phyloP scores from a whole-genome alignment of 1,140 invertebrate genomes.

The honey bee (Apis mellifera) region DNA sequence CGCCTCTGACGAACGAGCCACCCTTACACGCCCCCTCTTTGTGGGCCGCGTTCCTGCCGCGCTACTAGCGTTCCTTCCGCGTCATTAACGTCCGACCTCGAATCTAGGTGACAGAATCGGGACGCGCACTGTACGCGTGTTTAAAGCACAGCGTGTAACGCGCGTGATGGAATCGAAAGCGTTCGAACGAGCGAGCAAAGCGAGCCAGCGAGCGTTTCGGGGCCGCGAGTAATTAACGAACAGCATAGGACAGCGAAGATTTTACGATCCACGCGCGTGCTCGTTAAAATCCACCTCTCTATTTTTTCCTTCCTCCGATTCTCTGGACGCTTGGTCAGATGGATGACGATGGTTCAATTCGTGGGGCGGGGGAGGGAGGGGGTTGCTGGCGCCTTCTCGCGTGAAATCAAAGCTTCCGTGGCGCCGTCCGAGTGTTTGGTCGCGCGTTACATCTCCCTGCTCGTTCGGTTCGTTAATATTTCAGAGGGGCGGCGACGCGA shows the following conservation, averaged over 20 bases:
- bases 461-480: constrained; percentile 51
- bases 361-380: neutral
- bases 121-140: neutral
- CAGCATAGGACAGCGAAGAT: constrained; percentile 43
- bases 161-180: constrained; percentile 25
- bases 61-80: constrained; percentile 29
- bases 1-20: constrained; percentile 22
- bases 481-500: neutral
- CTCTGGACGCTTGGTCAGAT: neutral
- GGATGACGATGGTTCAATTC: neutral
- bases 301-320: neutral
- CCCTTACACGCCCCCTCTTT: neutral
- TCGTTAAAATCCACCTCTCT: constrained; percentile 41
- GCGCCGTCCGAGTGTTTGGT: constrained; percentile 41
- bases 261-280: constrained; percentile 38
- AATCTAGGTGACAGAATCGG: constrained; percentile 21
- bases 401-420: constrained; percentile 11
- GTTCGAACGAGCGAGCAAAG: constrained; percentile 21
- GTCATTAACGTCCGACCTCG: constrained; percentile 52
- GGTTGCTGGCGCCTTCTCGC: constrained; percentile 11
- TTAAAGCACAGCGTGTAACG: neutral
- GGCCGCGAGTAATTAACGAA: constrained; percentile 60
- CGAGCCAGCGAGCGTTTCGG: constrained; percentile 11
- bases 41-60: neutral
- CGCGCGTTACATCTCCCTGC: constrained; percentile 31